Percentiles rank a stretch among this genome's conserved stretches.
phyloP scores from a whole-genome alignment of 1,140 invertebrate species.

The Laupala kohalensis region DNA sequence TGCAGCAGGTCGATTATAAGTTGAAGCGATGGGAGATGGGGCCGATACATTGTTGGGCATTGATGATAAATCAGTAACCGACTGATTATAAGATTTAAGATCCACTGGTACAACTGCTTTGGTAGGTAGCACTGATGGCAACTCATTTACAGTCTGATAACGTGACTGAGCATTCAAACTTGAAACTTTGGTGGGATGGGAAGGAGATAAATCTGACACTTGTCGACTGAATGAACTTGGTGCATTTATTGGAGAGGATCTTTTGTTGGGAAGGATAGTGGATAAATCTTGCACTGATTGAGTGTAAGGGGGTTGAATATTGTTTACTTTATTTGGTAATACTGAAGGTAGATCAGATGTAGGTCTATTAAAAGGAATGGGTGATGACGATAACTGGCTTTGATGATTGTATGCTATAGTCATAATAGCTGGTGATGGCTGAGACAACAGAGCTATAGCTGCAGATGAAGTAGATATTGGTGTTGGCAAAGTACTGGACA shows the following conservation, averaged over 20 bases:
- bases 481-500: slow-evolving; percentile 20
- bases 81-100: slow-evolving; percentile 3
- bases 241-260: background rate
- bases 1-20: slow-evolving; percentile 1
- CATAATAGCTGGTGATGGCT: slow-evolving; percentile 14
- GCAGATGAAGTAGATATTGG: slow-evolving; percentile 18
- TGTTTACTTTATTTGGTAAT: slow-evolving; percentile 5
- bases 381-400: background rate
- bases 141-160: background rate
- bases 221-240: background rate
- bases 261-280: slow-evolving; percentile 5
- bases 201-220: slow-evolving; percentile 1
- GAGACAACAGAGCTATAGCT: slow-evolving; percentile 24
- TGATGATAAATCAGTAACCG: slow-evolving; percentile 1
- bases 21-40: background rate
- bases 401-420: background rate
- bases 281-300: slow-evolving; percentile 5
- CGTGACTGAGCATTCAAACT: background rate
- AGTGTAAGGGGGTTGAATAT: slow-evolving; percentile 8
- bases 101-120: background rate
- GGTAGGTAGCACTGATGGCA: slow-evolving; percentile 2
- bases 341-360: slow-evolving; percentile 1
- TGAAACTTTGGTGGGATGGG: background rate
- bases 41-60: background rate
- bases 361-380: slow-evolving; percentile 6